Evolutionary conservation across 2,113 vertebrate genomes (phyloP).

Genomic region (Aleadryas rufinucha): DNA sequence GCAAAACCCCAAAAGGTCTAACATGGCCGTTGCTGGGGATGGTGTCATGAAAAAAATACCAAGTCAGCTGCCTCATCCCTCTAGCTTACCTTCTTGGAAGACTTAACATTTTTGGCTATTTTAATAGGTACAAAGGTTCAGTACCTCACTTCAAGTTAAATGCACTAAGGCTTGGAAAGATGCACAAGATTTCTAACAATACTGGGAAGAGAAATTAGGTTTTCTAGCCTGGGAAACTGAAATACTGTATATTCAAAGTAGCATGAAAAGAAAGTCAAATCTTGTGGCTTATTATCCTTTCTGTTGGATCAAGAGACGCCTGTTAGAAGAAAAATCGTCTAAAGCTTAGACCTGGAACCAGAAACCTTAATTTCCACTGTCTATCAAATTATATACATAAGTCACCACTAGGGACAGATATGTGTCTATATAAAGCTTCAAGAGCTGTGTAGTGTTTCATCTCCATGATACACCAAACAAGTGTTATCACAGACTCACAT

Average conservation of each 20-base stretch:
- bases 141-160: neutral
- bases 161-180: neutral
- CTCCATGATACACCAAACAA: neutral
- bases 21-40: rapidly evolving
- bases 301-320: neutral
- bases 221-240: neutral
- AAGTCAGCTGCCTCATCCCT: neutral
- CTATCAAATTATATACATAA: neutral
- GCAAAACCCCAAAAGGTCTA: neutral
- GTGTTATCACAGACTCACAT: neutral
- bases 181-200: neutral
- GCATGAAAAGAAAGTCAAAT: neutral
- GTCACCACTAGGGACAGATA: neutral
- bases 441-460: neutral
- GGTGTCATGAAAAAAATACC: neutral
- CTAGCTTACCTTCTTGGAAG: neutral
- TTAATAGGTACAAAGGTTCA: neutral
- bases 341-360: neutral
- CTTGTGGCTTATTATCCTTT: neutral
- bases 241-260: neutral
- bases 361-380: neutral
- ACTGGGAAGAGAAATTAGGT: neutral
- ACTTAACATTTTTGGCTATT: neutral
- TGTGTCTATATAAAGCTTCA: neutral
- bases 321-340: neutral